phyloP scores from a whole-genome alignment of 2,888 invertebrate genomes.

The Kryphioiulus occultus region DNA sequence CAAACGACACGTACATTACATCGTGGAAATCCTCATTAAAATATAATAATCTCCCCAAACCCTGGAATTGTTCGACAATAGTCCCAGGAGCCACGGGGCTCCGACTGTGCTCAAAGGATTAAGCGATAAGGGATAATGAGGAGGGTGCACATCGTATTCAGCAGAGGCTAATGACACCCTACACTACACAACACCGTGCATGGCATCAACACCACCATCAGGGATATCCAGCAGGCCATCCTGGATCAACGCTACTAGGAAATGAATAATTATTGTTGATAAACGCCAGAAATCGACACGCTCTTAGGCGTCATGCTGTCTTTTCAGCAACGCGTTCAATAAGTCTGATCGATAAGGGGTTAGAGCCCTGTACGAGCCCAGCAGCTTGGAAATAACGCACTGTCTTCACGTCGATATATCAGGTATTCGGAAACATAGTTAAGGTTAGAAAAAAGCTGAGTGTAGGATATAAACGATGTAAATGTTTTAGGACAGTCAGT shows the following conservation, averaged over 20 bases:
- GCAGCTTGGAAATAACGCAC: background rate
- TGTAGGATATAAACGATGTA: background rate
- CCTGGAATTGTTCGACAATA: slow-evolving; percentile 22
- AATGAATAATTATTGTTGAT: slow-evolving; percentile 35
- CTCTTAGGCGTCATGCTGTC: background rate
- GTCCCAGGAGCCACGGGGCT: background rate
- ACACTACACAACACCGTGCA: background rate
- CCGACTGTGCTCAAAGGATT: background rate
- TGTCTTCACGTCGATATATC: background rate
- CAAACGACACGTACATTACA: no score
- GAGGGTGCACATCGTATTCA: background rate
- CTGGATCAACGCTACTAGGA: background rate
- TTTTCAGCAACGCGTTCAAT: slow-evolving; percentile 22
- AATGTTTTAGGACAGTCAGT: no score
- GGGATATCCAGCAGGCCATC: slow-evolving; percentile 20
- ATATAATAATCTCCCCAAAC: slow-evolving; percentile 18
- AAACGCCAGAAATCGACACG: slow-evolving; percentile 7
- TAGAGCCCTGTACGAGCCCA: background rate
- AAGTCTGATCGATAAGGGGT: background rate
- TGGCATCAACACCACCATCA: background rate
- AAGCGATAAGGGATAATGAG: slow-evolving; percentile 2
- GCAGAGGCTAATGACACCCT: background rate
- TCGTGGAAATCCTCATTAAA: slow-evolving; percentile 26
- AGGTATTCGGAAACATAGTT: background rate
- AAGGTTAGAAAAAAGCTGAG: background rate